Conservation (phyloP, 2,113 vertebrate species). For the Rana temporaria region DNA sequence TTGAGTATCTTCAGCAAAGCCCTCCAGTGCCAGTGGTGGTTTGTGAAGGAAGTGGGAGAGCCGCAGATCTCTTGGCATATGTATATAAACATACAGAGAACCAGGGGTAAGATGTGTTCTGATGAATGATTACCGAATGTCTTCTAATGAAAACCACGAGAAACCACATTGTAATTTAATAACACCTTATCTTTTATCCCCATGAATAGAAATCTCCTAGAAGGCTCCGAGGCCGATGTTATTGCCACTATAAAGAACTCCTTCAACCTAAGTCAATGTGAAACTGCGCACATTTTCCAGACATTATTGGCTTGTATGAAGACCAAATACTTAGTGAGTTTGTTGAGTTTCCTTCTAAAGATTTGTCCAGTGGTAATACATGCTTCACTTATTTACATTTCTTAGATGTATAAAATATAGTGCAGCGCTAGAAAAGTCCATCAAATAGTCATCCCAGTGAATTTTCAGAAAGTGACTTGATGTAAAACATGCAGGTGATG, state of each 20-base stretch:
- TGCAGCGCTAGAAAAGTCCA: too few species aligned
- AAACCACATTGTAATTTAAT: constrained; percentile 7
- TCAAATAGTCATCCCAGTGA: too few species aligned
- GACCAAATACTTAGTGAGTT: constrained; percentile 92
- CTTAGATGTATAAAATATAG: too few species aligned
- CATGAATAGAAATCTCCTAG: constrained; percentile 84
- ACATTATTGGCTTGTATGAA: constrained; percentile 97
- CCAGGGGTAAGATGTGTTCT: constrained; percentile 80
- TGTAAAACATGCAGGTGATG: too few species aligned
- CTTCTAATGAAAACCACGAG: background rate
- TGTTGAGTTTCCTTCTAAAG: too few species aligned
- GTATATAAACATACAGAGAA: constrained; percentile 96
- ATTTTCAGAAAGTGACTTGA: too few species aligned
- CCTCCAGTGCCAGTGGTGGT: constrained; percentile 95
- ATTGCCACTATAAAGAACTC: constrained; percentile 98
- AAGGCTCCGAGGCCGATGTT: constrained; percentile 91
- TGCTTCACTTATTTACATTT: too few species aligned
- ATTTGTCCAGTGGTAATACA: too few species aligned
- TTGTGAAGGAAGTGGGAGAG: constrained; percentile 95
- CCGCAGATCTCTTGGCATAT: constrained; percentile 93
- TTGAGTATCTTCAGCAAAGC: constrained; percentile 94
- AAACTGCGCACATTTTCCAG: constrained; percentile 95
- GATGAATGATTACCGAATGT: too few species aligned
- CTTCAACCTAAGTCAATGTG: constrained; percentile 95
- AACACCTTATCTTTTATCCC: background rate